Base-by-base conservation (phyloP, 2,113 vertebrate species). In the Egretta garzetta region DNA sequence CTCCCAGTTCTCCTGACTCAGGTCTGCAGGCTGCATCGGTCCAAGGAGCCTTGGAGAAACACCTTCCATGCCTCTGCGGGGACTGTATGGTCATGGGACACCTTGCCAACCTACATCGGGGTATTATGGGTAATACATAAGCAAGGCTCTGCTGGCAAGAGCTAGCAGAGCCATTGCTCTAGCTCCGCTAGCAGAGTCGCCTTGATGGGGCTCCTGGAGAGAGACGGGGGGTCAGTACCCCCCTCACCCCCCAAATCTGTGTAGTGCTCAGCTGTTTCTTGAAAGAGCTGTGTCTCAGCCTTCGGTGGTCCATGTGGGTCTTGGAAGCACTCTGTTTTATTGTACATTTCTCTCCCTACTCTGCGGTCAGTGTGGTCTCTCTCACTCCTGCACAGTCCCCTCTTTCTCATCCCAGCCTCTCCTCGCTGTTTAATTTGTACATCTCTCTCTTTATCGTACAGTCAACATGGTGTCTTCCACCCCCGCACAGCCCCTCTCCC, bases 391-490 rank as follows among this genome's bases (percentile, higher is more conserved):
- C 93, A 97, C 97, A 98, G 95, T 97, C 97, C 95, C 94, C 96
- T 96, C 96, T 97, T 96, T 98, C 97, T 98, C 98, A 97, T 97
- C 91, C 96, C 96, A 97, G 98, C 86, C 97, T 85, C 95, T 93
- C 82, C 92, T 97, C 58, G 94, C 94, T 96, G 97, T 98, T 79
- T 96, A 97, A 96, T 97, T 97, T 96, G 98, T 98, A 95, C 92
- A 95, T 94, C 96, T 96, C 97, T 97, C 86, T 97, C 90, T 98
- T 96, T 94, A 80, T 96, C 60, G 98, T 98, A 97, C 89, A 97
- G 97, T 97, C 93, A 88, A 98, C 98, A 97, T 84, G 93, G 95
- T 96, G 96, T 98, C 98, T 97, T 98, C 98, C 98, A 98, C 97
- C 97, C 97, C 93, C 23, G 80, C 97, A 91, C 82, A 96, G 95